Evolutionary conservation across 2,797 vertebrate species (phyloP).

Genomic region (Mastacembelus armatus): DNA sequence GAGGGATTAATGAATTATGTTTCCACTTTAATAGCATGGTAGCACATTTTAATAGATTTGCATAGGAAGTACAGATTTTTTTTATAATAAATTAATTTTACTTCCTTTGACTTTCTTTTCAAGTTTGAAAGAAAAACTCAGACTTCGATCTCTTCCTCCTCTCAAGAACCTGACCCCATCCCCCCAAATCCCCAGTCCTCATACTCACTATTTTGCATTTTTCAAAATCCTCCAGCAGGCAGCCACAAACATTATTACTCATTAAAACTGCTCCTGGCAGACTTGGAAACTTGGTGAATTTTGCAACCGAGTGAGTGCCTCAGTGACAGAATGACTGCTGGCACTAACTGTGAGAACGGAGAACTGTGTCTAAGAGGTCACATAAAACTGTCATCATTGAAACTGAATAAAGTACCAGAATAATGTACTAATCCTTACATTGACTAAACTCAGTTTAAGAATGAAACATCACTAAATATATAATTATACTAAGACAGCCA

Average conservation of each 20-base stretch:
- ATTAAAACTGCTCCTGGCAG: constrained; percentile 36
- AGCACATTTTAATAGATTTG: neutral
- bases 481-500: too few species aligned
- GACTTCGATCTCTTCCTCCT: neutral
- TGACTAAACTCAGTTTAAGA: too few species aligned
- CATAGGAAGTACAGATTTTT: neutral
- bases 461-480: too few species aligned
- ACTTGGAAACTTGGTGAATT: constrained; percentile 52
- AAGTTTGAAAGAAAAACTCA: neutral
- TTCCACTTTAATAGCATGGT: neutral
- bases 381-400: neutral
- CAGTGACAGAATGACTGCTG: constrained; percentile 9
- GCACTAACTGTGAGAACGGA: neutral
- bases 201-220: constrained; percentile 8
- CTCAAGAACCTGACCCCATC: too few species aligned
- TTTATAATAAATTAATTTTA: neutral
- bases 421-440: neutral
- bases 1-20: neutral
- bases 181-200: constrained; percentile 2
- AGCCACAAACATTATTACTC: constrained; percentile 49
- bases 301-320: constrained; percentile 22
- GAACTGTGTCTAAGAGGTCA: neutral
- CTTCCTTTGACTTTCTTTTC: neutral
- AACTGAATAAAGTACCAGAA: constrained; percentile 26
- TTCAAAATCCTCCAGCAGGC: constrained; percentile 10